Conservation (phyloP, 2,113 vertebrate species). For the Gorsachius goisagi region DNA sequence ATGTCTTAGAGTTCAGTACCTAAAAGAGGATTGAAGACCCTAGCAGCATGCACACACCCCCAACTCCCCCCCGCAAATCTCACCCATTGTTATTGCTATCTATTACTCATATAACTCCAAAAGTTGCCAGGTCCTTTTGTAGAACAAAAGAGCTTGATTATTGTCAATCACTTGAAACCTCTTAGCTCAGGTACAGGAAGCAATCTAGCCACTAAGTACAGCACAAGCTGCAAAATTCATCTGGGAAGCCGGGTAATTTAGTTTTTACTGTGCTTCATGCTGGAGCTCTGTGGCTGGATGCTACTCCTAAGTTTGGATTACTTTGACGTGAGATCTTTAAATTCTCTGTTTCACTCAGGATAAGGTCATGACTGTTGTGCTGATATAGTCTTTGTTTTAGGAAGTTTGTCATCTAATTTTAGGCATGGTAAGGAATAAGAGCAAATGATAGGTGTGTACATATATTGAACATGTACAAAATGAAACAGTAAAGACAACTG, state of each 20-base stretch:
- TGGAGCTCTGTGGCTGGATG: not conserved
- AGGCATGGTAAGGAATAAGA: not conserved
- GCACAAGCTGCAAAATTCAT: not conserved
- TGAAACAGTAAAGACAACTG: not conserved
- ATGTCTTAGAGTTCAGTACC: not conserved
- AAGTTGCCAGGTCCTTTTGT: not conserved
- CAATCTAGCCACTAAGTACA: not conserved
- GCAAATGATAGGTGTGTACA: not conserved
- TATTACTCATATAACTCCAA: not conserved
- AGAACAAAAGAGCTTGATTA: not conserved
- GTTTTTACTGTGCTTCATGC: not conserved
- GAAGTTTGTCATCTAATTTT: not conserved
- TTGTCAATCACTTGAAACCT: not conserved
- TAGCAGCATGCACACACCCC: not conserved
- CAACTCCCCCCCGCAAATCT: not conserved
- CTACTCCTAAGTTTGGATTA: not conserved
- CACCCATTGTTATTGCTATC: not conserved
- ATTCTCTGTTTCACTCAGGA: not conserved
- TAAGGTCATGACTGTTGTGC: not conserved
- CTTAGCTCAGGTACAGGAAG: not conserved
- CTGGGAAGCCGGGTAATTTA: not conserved
- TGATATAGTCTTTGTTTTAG: not conserved
- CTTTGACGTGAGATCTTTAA: not conserved
- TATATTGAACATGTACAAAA: not conserved
- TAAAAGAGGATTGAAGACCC: not conserved